A percentile compares a stretch with the other conserved stretches of the same genome.
These are phyloP conservation scores for Cyclophora punctaria DNA, from an alignment of 2,888 invertebrate genomes.

Conservation along the genomic window DNA sequence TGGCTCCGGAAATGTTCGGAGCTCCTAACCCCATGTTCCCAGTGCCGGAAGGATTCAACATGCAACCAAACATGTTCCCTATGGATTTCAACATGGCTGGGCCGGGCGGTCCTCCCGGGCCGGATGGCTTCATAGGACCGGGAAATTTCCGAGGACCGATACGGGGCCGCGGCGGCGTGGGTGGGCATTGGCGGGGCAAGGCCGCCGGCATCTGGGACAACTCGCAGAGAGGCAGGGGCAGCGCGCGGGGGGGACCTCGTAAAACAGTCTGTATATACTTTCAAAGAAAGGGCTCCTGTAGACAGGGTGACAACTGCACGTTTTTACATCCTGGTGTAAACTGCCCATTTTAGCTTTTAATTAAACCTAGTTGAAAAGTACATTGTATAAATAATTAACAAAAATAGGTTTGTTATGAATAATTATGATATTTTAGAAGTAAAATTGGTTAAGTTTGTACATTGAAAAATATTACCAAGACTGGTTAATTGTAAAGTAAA, in stretches of 20 bases:
- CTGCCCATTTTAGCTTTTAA: slow-evolving; percentile 46
- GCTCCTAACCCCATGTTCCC: slow-evolving; percentile 49
- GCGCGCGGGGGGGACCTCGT: slow-evolving; percentile 63
- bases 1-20: slow-evolving; percentile 52
- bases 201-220: slow-evolving; percentile 65
- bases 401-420: no score
- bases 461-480: background rate
- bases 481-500: background rate
- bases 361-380: no score
- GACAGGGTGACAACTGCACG: slow-evolving; percentile 87
- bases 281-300: slow-evolving; percentile 86
- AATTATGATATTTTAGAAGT: background rate
- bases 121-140: slow-evolving; percentile 50
- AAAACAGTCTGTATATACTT: slow-evolving; percentile 84
- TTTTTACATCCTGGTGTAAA: slow-evolving; percentile 86
- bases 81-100: slow-evolving; percentile 69
- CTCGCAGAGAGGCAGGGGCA: slow-evolving; percentile 61
- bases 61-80: slow-evolving; percentile 67
- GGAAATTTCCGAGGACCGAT: slow-evolving; percentile 72
- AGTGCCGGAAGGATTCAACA: slow-evolving; percentile 58
- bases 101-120: slow-evolving; percentile 45
- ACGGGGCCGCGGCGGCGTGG: slow-evolving; percentile 72
- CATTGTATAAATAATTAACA: no score
- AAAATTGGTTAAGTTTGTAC: no score
- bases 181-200: slow-evolving; percentile 70